Evolutionary conservation across 2,113 vertebrate genomes (phyloP), one percentile per base, ranked within the genome.

Genomic region (Pithys albifrons): DNA sequence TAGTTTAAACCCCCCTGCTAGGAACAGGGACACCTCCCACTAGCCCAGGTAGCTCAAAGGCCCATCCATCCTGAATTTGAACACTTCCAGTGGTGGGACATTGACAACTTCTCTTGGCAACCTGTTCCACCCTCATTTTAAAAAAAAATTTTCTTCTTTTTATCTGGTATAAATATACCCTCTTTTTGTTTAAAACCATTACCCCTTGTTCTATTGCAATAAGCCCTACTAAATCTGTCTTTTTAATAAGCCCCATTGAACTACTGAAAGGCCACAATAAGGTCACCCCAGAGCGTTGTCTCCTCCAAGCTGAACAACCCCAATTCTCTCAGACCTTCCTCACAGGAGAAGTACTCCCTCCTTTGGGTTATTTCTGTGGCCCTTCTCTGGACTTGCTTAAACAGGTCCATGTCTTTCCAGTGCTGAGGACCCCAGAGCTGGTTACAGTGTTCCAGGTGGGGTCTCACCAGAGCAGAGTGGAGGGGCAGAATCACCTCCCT

Each of bases 341-440:
- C 8, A 7, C 8, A 39, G 20, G 7, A 39, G 20, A 8, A 7
- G 4, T 55, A 24, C 9, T 75, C 33, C 18, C 46, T 2, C 9
- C 10, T 18, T 27, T 51, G 55, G 14, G 15, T 75, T 2, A 3
- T 57, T 45, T 54, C 37, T n/a, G 8, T 75, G n/a, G 9, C 20
- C 4, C 3, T 86, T 3, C 15, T 78, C 27, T 78, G 20, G 23
- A 8, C 14, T 2, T 1, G 1, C 4, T 65, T 20, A n/a, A 29
- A 0, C 49, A n/a, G 3, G 1, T 54, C 4, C 4, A 3, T 16
- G 2, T 73, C 45, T 10, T 57, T 16, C 20, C 11, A 52, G 17
- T 10, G 14, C 27, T 17, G 52, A 12, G 4, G 9, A 3, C 9
- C 24, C 27, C 69, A n/a, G 46, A 37, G 23, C 16, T 85, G 52